Percentiles rank a stretch among this genome's conserved stretches.
phyloP scores from a whole-genome alignment of 2,888 invertebrate species.

The Sinodicranocentrus sp. region DNA sequence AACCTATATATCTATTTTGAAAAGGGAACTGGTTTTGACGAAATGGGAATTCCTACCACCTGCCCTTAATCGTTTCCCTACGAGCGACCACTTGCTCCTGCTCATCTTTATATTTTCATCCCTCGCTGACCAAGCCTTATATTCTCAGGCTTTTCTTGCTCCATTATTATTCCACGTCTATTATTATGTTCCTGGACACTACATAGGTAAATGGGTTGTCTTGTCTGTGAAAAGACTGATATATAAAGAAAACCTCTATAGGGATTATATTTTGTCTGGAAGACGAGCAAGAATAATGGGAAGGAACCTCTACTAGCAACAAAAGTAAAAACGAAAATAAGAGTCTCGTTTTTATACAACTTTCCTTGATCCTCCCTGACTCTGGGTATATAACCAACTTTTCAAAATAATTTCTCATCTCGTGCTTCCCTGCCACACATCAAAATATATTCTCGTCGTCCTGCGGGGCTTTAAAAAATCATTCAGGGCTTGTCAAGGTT shows the following conservation, averaged over 20 bases:
- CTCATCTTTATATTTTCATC: neutral
- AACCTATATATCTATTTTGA: conserved; percentile 1
- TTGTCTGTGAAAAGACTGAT: conserved; percentile 31
- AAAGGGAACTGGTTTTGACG: conserved; percentile 62
- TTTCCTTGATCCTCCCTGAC: neutral
- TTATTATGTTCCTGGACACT: conserved; percentile 36
- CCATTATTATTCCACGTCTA: conserved; percentile 34
- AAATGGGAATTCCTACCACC: conserved; percentile 63
- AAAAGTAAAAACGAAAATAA: no score
- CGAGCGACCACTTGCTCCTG: conserved; percentile 1
- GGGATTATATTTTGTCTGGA: conserved; percentile 29
- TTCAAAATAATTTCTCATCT: conserved; percentile 51
- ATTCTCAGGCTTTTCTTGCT: conserved; percentile 16
- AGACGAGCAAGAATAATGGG: conserved; percentile 27
- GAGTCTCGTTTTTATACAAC: no score
- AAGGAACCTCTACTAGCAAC: conserved; percentile 20
- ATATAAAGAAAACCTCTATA: neutral
- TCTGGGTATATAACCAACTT: conserved; percentile 14
- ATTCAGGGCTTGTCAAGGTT: conserved; percentile 30
- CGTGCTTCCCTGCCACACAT: neutral
- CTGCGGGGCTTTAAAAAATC: conserved; percentile 45
- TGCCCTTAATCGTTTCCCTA: conserved; percentile 53
- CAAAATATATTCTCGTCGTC: neutral
- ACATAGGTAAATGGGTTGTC: neutral
- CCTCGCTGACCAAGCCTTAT: conserved; percentile 13